Conservation (phyloP, 2,113 vertebrate species). For the Pleuronectes platessa region DNA sequence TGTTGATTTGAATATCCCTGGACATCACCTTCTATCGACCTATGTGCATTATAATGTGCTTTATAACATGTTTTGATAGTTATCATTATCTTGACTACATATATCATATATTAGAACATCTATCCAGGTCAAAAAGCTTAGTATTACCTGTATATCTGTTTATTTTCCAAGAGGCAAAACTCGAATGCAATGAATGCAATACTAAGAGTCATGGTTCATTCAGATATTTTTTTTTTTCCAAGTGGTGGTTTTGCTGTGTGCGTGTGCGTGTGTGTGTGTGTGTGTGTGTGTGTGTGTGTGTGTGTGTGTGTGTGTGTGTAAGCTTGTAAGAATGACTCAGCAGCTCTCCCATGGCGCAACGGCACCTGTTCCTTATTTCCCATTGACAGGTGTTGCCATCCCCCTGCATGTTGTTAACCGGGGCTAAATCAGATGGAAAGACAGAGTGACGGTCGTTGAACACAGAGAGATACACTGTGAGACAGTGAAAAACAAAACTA, state of each 20-base stretch:
- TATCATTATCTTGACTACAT: no score
- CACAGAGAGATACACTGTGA: constrained; percentile 1
- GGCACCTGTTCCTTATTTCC: constrained; percentile 61
- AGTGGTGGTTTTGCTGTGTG: neutral
- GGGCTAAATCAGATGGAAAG: constrained; percentile 52
- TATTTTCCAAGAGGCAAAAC: no score
- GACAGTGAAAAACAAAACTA: constrained; percentile 22
- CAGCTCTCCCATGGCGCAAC: constrained; percentile 41
- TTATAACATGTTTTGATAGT: no score
- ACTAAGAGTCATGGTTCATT: constrained; percentile 12
- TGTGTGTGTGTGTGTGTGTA: constrained; percentile 26
- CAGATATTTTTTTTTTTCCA: constrained; percentile 1
- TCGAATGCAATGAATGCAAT: neutral
- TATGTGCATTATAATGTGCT: no score
- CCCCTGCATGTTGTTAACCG: constrained; percentile 50
- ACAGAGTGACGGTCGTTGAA: constrained; percentile 46
- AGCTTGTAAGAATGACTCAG: constrained; percentile 37
- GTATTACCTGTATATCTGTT: no score
- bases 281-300: constrained; percentile 17
- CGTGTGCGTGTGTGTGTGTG: constrained; percentile 10
- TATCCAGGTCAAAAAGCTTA: no score
- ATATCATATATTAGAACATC: no score
- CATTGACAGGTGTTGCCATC: constrained; percentile 60
- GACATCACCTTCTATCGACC: no score
- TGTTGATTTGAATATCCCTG: no score